Evolutionary conservation across 1,140 invertebrate genomes (phyloP).

Genomic region (Drosophila bifasciata): DNA sequence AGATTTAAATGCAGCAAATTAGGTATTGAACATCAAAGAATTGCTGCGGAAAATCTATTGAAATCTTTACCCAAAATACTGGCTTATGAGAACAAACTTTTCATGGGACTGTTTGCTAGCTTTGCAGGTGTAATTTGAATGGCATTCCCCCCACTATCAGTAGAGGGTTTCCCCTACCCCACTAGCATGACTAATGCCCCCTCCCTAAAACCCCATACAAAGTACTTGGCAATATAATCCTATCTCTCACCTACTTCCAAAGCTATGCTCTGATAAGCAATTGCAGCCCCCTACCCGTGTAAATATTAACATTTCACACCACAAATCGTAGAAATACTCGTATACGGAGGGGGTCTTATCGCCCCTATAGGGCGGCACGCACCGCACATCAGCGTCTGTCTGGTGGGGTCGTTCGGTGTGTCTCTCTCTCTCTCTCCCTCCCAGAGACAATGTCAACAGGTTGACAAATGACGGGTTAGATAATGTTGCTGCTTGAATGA

Average conservation of each 20-base stretch:
- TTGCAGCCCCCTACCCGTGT: slow-evolving; percentile 19
- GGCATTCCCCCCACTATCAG: too few species aligned
- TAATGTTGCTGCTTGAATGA: background rate
- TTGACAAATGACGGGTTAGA: slow-evolving; percentile 32
- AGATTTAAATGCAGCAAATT: too few species aligned
- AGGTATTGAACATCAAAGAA: too few species aligned
- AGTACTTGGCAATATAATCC: background rate
- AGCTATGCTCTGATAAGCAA: slow-evolving; percentile 35
- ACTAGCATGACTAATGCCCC: too few species aligned
- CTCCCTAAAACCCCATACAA: too few species aligned
- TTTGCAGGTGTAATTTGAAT: too few species aligned
- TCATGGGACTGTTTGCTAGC: too few species aligned
- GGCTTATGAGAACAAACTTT: too few species aligned
- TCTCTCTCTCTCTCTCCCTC: too few species aligned
- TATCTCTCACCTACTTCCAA: background rate
- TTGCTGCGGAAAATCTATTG: too few species aligned
- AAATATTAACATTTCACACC: slow-evolving; percentile 74
- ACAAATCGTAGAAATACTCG: slow-evolving; percentile 17
- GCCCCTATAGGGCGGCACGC: slow-evolving; percentile 14
- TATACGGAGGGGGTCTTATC: slow-evolving; percentile 48
- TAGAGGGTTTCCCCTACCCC: too few species aligned
- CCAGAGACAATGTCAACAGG: slow-evolving; percentile 71
- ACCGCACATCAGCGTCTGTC: slow-evolving; percentile 35
- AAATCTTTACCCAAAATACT: too few species aligned
- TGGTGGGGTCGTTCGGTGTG: background rate